Percentiles rank a stretch among this genome's conserved stretches.
Conservation (phyloP, 2,797 vertebrate species). For the Galago senegalensis region DNA sequence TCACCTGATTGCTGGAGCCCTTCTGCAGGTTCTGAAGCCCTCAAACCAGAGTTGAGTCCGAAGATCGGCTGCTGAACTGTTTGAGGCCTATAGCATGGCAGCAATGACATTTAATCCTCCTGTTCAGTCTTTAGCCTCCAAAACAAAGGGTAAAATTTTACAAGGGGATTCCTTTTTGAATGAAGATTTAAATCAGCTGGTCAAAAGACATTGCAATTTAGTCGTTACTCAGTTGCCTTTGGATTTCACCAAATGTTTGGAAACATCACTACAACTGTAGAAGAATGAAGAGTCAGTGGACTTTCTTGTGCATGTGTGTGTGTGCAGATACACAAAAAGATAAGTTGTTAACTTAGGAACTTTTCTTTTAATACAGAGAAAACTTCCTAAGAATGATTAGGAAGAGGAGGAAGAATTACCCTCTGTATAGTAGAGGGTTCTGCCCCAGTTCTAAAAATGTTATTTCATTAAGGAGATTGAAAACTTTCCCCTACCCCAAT, state of each 20-base stretch:
- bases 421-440: neutral
- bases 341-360: neutral
- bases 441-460: slow-evolving; percentile 16
- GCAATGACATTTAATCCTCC: slow-evolving; percentile 91
- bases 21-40: slow-evolving; percentile 93
- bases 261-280: slow-evolving; percentile 62
- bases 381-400: neutral
- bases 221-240: slow-evolving; percentile 69
- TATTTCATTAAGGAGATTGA: slow-evolving; percentile 36
- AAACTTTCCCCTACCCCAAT: neutral
- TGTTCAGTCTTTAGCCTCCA: slow-evolving; percentile 85
- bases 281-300: neutral
- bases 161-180: slow-evolving; percentile 86
- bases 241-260: slow-evolving; percentile 90
- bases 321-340: neutral
- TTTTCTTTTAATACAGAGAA: slow-evolving; percentile 15
- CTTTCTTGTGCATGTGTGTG: neutral
- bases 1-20: slow-evolving; percentile 94
- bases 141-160: slow-evolving; percentile 89
- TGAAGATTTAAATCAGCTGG: slow-evolving; percentile 87
- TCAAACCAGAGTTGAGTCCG: slow-evolving; percentile 92
- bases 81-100: slow-evolving; percentile 89
- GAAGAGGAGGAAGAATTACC: neutral
- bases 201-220: slow-evolving; percentile 80
- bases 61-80: slow-evolving; percentile 90